A percentile compares a stretch with the other conserved stretches of the same genome.
These are phyloP conservation scores for Myathropa florea DNA, from an alignment of 2,888 invertebrate species.

Conservation along the genomic window DNA sequence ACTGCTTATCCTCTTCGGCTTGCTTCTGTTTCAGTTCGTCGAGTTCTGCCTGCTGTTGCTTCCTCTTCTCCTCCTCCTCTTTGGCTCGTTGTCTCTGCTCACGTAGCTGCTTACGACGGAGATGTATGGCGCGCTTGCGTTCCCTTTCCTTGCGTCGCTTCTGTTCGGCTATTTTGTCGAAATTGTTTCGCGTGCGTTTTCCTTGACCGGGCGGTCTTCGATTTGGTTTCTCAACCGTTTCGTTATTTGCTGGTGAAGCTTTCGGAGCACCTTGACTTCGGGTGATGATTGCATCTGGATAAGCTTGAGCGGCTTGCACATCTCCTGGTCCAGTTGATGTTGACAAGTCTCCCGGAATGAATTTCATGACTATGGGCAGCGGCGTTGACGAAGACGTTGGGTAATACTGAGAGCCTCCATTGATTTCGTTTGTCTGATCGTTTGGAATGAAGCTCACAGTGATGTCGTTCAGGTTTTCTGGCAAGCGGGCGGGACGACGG, in stretches of 20 bases:
- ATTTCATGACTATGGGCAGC: conserved; percentile 36
- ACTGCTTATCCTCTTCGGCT: conserved; percentile 72
- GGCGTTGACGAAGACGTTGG: conserved; percentile 16
- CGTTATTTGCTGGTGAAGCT: conserved; percentile 49
- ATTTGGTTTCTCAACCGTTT: conserved; percentile 47
- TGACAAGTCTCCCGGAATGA: conserved; percentile 34
- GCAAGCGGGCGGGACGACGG: conserved; percentile 32
- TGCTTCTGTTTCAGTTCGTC: conserved; percentile 73
- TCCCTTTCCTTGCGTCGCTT: conserved; percentile 47
- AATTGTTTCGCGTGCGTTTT: conserved; percentile 37
- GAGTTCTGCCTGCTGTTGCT: conserved; percentile 72
- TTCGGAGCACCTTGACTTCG: conserved; percentile 52
- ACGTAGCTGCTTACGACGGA: conserved; percentile 35
- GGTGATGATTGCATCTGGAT: conserved; percentile 50
- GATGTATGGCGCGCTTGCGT: conserved; percentile 70
- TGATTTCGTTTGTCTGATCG: conserved; percentile 51
- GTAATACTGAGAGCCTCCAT: background rate
- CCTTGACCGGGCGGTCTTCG: conserved; percentile 2
- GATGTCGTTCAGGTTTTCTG: conserved; percentile 35
- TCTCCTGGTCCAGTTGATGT: conserved; percentile 50
- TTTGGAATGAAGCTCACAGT: conserved; percentile 51
- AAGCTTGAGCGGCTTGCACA: conserved; percentile 74
- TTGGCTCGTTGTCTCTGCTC: conserved; percentile 45
- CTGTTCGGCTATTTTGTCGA: conserved; percentile 47
- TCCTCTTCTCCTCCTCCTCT: conserved; percentile 70